phyloP scores from a whole-genome alignment of 30 jellyfish, hydroid and myxozoan species.

The Aurelia sp. region DNA sequence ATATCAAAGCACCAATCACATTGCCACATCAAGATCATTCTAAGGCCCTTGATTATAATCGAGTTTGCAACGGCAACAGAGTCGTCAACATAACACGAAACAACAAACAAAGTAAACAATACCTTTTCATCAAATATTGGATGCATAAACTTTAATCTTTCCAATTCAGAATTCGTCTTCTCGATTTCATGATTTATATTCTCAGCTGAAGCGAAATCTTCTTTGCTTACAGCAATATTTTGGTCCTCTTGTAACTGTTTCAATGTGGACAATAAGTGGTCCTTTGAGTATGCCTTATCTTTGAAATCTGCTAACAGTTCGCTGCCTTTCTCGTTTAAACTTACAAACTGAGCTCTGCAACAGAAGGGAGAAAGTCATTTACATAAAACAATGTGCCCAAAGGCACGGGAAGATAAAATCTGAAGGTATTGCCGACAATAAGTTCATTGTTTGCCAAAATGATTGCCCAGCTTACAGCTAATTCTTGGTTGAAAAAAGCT shows the following conservation, averaged over 20 bases:
- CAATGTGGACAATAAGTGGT: slow-evolving; percentile 1
- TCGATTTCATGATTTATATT: slow-evolving; percentile 36
- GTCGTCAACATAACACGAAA: too few species aligned
- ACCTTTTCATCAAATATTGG: slow-evolving; percentile 59
- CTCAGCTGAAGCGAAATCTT: slow-evolving; percentile 61
- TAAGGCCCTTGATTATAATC: too few species aligned
- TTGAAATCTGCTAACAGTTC: slow-evolving; percentile 1
- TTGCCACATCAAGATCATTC: too few species aligned
- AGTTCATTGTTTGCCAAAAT: too few species aligned
- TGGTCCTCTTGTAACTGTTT: slow-evolving; percentile 37
- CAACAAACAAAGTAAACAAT: too few species aligned
- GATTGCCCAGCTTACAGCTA: too few species aligned
- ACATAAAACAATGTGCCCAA: too few species aligned
- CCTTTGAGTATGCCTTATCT: slow-evolving; percentile 21
- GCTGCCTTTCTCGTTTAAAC: slow-evolving; percentile 9
- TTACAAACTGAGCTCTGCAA: slow-evolving; percentile 17
- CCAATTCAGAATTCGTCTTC: slow-evolving; percentile 11
- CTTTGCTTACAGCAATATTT: slow-evolving; percentile 36
- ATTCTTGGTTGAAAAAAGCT: too few species aligned
- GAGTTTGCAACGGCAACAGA: too few species aligned
- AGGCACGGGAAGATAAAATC: too few species aligned
- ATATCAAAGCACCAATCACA: too few species aligned
- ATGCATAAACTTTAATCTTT: slow-evolving; percentile 41
- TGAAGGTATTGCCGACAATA: too few species aligned
- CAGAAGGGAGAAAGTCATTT: background rate